These are phyloP conservation scores for Chitala chitala DNA, from an alignment of 2,113 vertebrate species.

Conservation along the genomic window DNA sequence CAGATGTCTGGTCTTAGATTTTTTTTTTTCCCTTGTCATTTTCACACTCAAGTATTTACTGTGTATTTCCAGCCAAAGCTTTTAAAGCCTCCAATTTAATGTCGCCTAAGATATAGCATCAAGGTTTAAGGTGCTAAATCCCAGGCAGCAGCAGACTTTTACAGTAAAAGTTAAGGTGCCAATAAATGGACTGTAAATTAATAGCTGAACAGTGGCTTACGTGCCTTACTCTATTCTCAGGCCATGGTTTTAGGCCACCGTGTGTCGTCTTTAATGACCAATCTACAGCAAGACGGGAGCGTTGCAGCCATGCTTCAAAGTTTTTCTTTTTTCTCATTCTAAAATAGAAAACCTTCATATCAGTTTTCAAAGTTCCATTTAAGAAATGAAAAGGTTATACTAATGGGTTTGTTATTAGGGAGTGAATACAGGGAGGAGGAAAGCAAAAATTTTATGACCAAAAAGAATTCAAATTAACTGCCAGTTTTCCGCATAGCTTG, in stretches of 20 bases:
- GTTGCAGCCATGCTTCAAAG: not conserved
- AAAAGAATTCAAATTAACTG: not conserved
- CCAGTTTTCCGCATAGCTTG: not conserved
- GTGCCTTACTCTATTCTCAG: not conserved
- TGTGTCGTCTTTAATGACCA: not conserved
- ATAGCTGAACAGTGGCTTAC: not conserved
- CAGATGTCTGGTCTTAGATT: not conserved
- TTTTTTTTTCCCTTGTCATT: constrained; percentile 1
- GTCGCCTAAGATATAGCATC: not conserved
- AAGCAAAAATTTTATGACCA: not conserved
- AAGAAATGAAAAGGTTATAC: not conserved
- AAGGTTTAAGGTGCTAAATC: not conserved
- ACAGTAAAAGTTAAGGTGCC: not conserved
- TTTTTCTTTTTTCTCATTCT: not conserved
- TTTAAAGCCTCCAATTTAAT: constrained; percentile 4
- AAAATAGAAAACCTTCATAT: not conserved
- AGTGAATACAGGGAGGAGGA: not conserved
- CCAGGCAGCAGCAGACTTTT: not conserved
- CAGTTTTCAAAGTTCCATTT: not conserved
- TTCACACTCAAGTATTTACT: constrained; percentile 14
- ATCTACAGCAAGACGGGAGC: not conserved
- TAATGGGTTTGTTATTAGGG: not conserved
- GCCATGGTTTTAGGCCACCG: not conserved
- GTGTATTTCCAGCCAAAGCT: constrained; percentile 11
- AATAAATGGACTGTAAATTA: not conserved